Evolutionary conservation across 2,113 vertebrate genomes (phyloP).

Genomic region (Carlito syrichta): DNA sequence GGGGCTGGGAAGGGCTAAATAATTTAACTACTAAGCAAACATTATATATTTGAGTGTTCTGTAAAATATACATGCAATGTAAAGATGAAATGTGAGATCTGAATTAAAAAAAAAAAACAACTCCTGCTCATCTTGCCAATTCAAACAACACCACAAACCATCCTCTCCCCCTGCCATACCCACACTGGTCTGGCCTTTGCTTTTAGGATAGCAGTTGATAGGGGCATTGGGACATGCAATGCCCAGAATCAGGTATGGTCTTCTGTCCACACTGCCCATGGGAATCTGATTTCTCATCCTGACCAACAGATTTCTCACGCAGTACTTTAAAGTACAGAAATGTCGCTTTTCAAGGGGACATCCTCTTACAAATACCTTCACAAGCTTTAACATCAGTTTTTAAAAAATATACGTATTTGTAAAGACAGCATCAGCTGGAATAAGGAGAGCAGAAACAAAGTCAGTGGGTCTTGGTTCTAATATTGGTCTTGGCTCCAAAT

Average conservation of each 20-base stretch:
- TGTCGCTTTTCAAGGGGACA: background rate
- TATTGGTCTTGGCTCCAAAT: background rate
- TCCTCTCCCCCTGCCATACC: too few relatives aligned
- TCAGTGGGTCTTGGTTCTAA: background rate
- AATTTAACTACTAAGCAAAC: background rate
- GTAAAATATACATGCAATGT: background rate
- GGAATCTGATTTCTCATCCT: background rate
- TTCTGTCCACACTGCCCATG: background rate
- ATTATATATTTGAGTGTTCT: background rate
- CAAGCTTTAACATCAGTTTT: background rate
- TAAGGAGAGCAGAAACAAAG: background rate
- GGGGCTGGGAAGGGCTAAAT: background rate
- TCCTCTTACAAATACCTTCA: background rate
- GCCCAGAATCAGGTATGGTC: background rate
- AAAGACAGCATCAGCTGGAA: background rate
- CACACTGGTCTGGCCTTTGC: background rate
- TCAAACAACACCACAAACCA: background rate
- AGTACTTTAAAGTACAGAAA: background rate
- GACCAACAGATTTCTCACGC: background rate
- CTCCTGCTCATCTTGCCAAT: background rate
- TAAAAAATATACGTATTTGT: background rate
- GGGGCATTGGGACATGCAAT: background rate
- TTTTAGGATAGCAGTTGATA: background rate
- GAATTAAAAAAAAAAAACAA: slow-evolving; percentile 17
- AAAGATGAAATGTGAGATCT: background rate